A percentile compares a stretch with the other conserved stretches of the same genome.
These are phyloP conservation scores for Loriculus beryllinus DNA, from an alignment of 2,797 vertebrate species.

Conservation along the genomic window DNA sequence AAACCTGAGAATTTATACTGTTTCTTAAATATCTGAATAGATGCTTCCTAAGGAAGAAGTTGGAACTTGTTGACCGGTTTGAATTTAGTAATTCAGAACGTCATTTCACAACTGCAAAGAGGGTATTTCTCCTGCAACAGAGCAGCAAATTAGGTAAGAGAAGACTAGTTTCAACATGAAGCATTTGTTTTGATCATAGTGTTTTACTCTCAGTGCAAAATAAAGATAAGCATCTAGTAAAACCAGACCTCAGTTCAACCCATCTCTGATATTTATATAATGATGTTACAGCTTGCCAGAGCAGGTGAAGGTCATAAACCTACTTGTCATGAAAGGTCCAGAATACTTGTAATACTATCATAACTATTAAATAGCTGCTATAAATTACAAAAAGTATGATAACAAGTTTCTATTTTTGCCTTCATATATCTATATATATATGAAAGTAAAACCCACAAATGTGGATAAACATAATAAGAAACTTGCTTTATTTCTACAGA, in stretches of 20 bases:
- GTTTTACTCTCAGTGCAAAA: slow-evolving; percentile 15
- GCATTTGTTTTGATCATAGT: slow-evolving; percentile 14
- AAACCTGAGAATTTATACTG: neutral
- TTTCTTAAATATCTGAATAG: neutral
- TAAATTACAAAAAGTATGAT: neutral
- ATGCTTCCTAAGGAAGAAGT: neutral
- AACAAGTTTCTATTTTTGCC: neutral
- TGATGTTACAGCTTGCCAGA: neutral
- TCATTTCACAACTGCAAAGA: neutral
- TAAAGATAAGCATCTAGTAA: slow-evolving; percentile 51
- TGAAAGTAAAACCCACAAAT: neutral
- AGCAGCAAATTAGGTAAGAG: neutral
- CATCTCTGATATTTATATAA: slow-evolving; percentile 8
- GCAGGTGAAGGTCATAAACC: slow-evolving; percentile 11
- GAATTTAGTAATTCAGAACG: neutral
- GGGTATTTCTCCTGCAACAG: neutral
- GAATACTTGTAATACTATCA: neutral
- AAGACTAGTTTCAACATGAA: slow-evolving; percentile 33
- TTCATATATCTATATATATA: neutral
- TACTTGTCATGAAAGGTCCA: neutral
- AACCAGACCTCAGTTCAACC: slow-evolving; percentile 36
- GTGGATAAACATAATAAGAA: neutral
- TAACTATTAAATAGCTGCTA: neutral
- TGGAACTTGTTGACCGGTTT: neutral
- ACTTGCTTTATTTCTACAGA: neutral